phyloP scores from a whole-genome alignment of 2,113 vertebrate genomes.

The Pseudorhombus dupliciocellatus region DNA sequence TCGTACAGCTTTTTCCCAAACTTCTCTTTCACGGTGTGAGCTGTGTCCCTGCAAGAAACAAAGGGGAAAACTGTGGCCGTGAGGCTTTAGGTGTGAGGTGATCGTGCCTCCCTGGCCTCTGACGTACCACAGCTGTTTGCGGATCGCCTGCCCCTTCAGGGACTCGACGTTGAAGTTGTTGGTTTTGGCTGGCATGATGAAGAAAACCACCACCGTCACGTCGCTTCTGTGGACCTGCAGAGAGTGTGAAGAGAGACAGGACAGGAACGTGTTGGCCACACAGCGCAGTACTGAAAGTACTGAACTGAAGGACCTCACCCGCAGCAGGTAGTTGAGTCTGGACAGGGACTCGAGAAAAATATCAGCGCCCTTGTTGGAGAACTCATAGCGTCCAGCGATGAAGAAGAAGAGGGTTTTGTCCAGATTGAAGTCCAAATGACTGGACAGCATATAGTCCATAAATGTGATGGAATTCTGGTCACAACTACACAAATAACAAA shows the following conservation, averaged over 20 bases:
- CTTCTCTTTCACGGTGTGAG: constrained; percentile 94
- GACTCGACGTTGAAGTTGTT: constrained; percentile 99
- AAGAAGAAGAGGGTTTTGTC: constrained; percentile 97
- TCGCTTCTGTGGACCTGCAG: constrained; percentile 90
- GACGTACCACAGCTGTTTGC: constrained; percentile 94
- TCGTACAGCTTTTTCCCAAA: constrained; percentile 96
- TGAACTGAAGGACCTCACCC: constrained; percentile 79
- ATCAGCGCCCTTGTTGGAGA: constrained; percentile 97
- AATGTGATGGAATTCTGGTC: no score
- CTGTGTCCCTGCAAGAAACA: constrained; percentile 87
- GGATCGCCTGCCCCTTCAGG: constrained; percentile 93
- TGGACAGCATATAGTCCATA: no score
- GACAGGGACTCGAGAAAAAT: constrained; percentile 95
- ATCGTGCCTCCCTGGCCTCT: no score
- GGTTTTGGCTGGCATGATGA: constrained; percentile 98
- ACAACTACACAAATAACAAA: neutral
- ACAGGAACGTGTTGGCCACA: neutral
- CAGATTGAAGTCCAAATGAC: constrained; percentile 94
- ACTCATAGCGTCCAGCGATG: constrained; percentile 96
- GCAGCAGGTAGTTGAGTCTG: constrained; percentile 93
- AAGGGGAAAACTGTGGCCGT: neutral
- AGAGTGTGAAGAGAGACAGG: neutral
- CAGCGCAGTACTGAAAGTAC: neutral
- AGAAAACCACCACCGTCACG: constrained; percentile 93
- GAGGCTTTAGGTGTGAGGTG: no score